phyloP scores from a whole-genome alignment of 2,888 invertebrate species.

The Synergus gifuensis region DNA sequence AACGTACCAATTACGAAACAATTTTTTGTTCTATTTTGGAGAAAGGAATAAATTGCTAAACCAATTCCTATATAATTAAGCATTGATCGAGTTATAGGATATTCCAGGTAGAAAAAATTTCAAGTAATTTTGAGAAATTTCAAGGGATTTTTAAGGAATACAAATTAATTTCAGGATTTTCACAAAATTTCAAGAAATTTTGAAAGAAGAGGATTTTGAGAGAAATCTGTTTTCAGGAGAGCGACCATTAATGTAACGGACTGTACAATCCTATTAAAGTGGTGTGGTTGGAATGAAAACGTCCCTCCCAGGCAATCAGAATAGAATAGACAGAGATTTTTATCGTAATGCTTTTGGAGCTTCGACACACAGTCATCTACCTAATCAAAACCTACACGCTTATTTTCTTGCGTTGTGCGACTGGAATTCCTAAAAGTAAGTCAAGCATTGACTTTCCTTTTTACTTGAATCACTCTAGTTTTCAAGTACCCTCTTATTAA shows the following conservation, averaged over 20 bases:
- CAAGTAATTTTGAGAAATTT: too few species aligned
- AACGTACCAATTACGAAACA: constrained; percentile 34
- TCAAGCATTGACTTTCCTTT: too few species aligned
- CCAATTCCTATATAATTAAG: constrained; percentile 19
- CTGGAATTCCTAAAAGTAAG: constrained; percentile 46
- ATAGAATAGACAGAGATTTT: constrained; percentile 51
- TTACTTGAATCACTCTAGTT: too few species aligned
- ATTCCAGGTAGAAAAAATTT: too few species aligned
- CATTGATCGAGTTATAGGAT: too few species aligned
- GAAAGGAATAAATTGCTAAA: constrained; percentile 29
- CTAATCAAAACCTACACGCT: constrained; percentile 9
- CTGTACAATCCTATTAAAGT: constrained; percentile 43
- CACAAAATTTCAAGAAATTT: too few species aligned
- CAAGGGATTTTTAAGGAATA: too few species aligned
- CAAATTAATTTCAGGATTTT: too few species aligned
- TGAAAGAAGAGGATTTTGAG: too few species aligned
- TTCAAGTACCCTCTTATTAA: too few species aligned
- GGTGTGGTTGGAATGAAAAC: constrained; percentile 43
- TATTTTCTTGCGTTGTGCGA: background rate
- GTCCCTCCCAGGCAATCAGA: constrained; percentile 53
- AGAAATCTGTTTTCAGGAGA: too few species aligned
- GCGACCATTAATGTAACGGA: constrained; percentile 17
- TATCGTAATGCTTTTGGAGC: constrained; percentile 51
- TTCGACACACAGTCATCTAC: constrained; percentile 50
- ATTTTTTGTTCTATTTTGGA: background rate